Evolutionary conservation across 2,113 vertebrate genomes (phyloP), one percentile per base, ranked within the genome.

Genomic region (Cyprinus carpio): DNA sequence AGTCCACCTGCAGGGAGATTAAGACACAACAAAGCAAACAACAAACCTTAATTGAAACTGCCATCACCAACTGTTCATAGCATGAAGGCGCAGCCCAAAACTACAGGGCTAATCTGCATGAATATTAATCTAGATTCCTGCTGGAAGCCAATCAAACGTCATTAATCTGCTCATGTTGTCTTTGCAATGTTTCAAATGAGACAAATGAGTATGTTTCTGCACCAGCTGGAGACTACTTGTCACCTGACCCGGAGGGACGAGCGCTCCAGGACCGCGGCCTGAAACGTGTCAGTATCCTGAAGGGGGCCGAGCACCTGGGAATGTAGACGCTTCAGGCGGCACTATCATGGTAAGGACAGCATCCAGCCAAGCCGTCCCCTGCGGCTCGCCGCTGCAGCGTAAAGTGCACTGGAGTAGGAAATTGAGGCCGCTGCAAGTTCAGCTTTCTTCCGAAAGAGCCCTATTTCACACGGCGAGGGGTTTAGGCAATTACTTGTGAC

Each of bases 121-220:
- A 93, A 93, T 93, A 93, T 94, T 93, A 87, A 93, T 93, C 86
- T 85, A 20, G 5, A 82, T 85, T 89, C 85, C 91, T 84, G 90
- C 86, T 89, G 90, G 90, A 92, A 91, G 83, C 87, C 75, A 89
- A 87, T 90, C 90, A 87, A 94, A 90, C 90, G 82, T 85, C 90
- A 90, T 90, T 94, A 93, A 93, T 94, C 90, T 91, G 91, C 89
- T 90, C 91, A 89, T 87, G 89, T 89, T 86, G 88, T 72, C 87
- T 83, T 92, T 89, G 89, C 87, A 82, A 81, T 18, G 31, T 80
- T 86, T 75, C 75, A 89, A 87, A 72, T 65, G 90, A 90, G 91
- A 91, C 90, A 91, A 87, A 89, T 90, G 88, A 89, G 90, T 87
- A 87, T 80, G 88, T 89, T 80, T 84, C 82, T 51, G 8, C 7